Percentiles rank a stretch among this genome's conserved stretches.
Conservation (phyloP, 1,140 invertebrate genomes). For the Lasioglossum baleicum region DNA sequence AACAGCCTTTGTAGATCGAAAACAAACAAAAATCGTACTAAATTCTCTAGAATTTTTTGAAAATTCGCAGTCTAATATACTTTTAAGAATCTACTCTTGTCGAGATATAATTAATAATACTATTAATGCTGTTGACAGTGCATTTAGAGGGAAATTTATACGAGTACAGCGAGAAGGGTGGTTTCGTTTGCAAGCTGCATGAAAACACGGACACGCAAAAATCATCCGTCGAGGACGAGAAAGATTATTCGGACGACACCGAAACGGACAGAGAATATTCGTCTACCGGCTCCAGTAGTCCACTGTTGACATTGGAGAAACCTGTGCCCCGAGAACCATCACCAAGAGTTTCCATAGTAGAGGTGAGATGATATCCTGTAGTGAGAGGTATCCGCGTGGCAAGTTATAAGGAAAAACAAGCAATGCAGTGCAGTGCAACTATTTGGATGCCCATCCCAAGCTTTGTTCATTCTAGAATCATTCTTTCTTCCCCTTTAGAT, state of each 20-base stretch:
- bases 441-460: slow-evolving; percentile 17
- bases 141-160: slow-evolving; percentile 69
- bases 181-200: slow-evolving; percentile 65
- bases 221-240: slow-evolving; percentile 60
- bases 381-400: slow-evolving; percentile 18
- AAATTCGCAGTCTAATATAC: too few relatives aligned
- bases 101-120: neutral
- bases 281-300: slow-evolving; percentile 63
- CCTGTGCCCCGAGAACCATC: slow-evolving; percentile 60
- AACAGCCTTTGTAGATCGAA: too few relatives aligned
- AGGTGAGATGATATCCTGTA: slow-evolving; percentile 67
- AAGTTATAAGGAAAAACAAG: slow-evolving; percentile 15
- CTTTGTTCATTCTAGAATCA: slow-evolving; percentile 11
- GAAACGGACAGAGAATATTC: slow-evolving; percentile 68
- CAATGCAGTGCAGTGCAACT: neutral
- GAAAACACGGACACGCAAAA: slow-evolving; percentile 59
- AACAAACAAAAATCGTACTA: too few relatives aligned
- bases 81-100: too few relatives aligned
- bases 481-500: slow-evolving; percentile 24
- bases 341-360: slow-evolving; percentile 71
- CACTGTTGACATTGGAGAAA: slow-evolving; percentile 61
- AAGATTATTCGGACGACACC: slow-evolving; percentile 66
- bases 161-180: slow-evolving; percentile 60
- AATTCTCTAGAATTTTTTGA: too few relatives aligned
- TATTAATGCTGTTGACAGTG: slow-evolving; percentile 42